Base-by-base conservation (phyloP, 2,113 vertebrate species). In the Rousettus leschenaultii region DNA sequence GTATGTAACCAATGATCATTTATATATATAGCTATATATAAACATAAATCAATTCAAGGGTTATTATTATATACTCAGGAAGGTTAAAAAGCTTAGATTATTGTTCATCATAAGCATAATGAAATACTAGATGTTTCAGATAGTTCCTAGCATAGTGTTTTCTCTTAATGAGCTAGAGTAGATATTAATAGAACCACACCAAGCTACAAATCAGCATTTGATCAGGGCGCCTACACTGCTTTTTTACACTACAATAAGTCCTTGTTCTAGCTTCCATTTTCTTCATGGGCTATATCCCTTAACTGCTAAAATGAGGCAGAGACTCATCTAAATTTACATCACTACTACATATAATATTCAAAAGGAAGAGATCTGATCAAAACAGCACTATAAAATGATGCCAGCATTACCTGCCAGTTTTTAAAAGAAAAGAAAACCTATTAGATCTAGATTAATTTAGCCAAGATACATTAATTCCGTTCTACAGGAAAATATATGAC, bases 51-150 rank as follows among this genome's bases (percentile, higher is more conserved):
- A 84, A 80, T n/a, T 73, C 86, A 28, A 84, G 65, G 10, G 3
- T 48, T 40, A n/a, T 35, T 65, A n/a, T 33, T 18, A 70, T 24
- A 51, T 1, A 43, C 21, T 73, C 30, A 86, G n/a, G 77, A 87
- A 96, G 85, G 21, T 80, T 90, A 45, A 82, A 65, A 63, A 89
- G 22, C 26, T 51, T 79, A 97, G 8, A 33, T 74, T 86, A 79
- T n/a, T 74, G 4, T 24, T 95, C 28, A 61, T 71, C n/a, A 59
- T 65, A 83, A 82, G n/a, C 48, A 91, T 55, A 77, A 86, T 59
- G 63, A 91, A 79, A 92, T 73, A 86, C 6, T 73, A 77, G 28
- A 55, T 5, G 63, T 43, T 63, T 78, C 26, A 96, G 30, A 57
- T 13, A 73, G 74, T 80, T 87, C 11, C 83, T 40, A 57, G n/a